A percentile compares a stretch with the other conserved stretches of the same genome.
phyloP scores from a whole-genome alignment of 2,113 vertebrate genomes.

The Glaucomys volans region DNA sequence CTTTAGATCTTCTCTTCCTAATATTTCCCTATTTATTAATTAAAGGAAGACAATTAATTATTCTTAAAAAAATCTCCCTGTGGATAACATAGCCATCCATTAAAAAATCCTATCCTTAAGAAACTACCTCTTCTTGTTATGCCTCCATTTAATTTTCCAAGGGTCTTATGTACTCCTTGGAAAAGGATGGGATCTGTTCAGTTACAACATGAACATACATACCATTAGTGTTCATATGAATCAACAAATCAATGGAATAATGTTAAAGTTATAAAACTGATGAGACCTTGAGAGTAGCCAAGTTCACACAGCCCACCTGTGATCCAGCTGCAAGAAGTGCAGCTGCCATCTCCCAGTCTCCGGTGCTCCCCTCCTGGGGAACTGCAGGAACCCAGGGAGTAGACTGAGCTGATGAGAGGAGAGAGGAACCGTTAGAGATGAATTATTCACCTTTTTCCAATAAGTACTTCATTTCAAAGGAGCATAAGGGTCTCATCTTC shows the following conservation, averaged over 20 bases:
- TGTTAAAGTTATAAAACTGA: neutral
- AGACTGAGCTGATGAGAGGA: constrained; percentile 74
- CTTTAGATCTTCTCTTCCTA: neutral
- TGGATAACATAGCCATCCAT: neutral
- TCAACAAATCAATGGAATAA: constrained; percentile 6
- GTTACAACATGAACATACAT: neutral
- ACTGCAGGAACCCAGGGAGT: constrained; percentile 75
- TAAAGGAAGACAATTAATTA: constrained; percentile 25
- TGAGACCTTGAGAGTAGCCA: neutral
- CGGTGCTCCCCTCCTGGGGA: constrained; percentile 77
- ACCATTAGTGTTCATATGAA: neutral
- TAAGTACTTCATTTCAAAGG: constrained; percentile 9
- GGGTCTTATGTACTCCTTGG: neutral
- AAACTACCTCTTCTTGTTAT: constrained; percentile 13
- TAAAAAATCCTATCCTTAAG: constrained; percentile 8
- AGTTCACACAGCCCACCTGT: constrained; percentile 74
- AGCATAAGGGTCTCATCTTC: neutral
- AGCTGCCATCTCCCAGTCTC: constrained; percentile 82
- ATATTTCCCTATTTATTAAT: constrained; percentile 45
- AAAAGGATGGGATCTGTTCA: constrained; percentile 28
- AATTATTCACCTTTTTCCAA: neutral
- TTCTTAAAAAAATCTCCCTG: constrained; percentile 49
- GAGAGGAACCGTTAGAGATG: constrained; percentile 61
- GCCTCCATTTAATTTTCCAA: constrained; percentile 11
- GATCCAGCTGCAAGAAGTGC: constrained; percentile 81